A percentile compares a stretch with the other conserved stretches of the same genome.
Conservation (phyloP, 2,113 vertebrate genomes). For the Oenanthe melanoleuca region DNA sequence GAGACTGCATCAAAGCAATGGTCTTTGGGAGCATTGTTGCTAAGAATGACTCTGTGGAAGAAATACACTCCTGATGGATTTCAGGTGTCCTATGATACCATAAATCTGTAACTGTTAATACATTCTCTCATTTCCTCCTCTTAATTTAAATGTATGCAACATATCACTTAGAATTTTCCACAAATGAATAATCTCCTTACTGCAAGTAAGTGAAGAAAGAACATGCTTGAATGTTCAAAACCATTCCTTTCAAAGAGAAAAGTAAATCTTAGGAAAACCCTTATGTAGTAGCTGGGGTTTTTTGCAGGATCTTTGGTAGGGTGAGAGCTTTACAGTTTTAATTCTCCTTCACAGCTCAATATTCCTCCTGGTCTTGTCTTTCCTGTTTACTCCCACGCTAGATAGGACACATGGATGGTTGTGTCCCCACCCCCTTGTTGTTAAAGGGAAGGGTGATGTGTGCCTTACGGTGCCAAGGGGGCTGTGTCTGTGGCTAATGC, state of each 20-base stretch:
- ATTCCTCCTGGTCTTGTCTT: neutral
- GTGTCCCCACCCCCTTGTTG: neutral
- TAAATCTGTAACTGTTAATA: neutral
- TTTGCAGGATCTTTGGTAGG: neutral
- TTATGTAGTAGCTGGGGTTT: neutral
- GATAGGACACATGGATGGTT: neutral
- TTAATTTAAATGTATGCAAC: neutral
- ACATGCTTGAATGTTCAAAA: neutral
- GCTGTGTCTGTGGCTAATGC: neutral
- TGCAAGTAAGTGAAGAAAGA: neutral
- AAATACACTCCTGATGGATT: neutral
- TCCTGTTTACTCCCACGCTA: neutral
- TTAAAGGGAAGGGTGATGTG: neutral
- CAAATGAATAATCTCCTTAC: neutral
- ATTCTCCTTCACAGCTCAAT: rapidly evolving
- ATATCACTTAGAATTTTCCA: neutral
- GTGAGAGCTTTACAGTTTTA: neutral
- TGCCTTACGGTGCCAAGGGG: neutral
- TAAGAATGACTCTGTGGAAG: neutral
- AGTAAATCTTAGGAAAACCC: neutral
- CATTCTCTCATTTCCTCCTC: neutral
- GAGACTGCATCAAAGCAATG: neutral
- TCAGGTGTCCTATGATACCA: neutral
- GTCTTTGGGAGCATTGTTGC: neutral
- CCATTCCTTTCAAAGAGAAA: neutral